Percentiles rank a stretch among this genome's conserved stretches.
These are phyloP conservation scores for Agonopterix subpropinquella DNA, from an alignment of 2,888 invertebrate genomes.

Conservation along the genomic window DNA sequence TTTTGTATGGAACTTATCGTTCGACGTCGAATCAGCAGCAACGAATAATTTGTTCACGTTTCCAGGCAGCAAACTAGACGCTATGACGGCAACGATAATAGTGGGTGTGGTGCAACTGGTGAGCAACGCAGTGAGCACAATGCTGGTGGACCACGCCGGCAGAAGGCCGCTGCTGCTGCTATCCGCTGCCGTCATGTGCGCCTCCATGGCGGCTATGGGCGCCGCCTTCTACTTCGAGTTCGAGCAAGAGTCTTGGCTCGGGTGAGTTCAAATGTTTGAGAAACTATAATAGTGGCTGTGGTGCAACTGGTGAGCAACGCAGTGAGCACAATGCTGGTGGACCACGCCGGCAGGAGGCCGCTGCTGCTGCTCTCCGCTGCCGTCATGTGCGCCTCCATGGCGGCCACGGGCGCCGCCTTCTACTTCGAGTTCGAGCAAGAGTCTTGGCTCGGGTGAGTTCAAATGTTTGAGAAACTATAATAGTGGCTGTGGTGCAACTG, in stretches of 20 bases:
- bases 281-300: constrained; percentile 71
- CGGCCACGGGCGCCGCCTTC: constrained; percentile 73
- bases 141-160: constrained; percentile 77
- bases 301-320: constrained; percentile 73
- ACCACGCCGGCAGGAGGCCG: constrained; percentile 76
- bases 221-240: constrained; percentile 69
- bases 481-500: constrained; percentile 74
- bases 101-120: constrained; percentile 74
- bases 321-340: constrained; percentile 72
- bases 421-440: constrained; percentile 57
- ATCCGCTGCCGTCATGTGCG: constrained; percentile 72
- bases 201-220: constrained; percentile 72
- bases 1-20: neutral
- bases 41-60: too few species aligned
- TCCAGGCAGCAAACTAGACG: constrained; percentile 64
- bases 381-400: constrained; percentile 70
- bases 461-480: constrained; percentile 42
- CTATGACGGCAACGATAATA: constrained; percentile 72
- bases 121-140: constrained; percentile 66
- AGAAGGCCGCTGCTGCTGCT: constrained; percentile 75
- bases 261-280: constrained; percentile 33
- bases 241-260: constrained; percentile 48
- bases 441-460: constrained; percentile 56
- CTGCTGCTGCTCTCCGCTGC: constrained; percentile 76
- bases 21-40: neutral